Percentiles rank a stretch among this genome's conserved stretches.
These are phyloP conservation scores for Madoqua kirkii DNA, from an alignment of 2,113 vertebrate species.

Conservation along the genomic window DNA sequence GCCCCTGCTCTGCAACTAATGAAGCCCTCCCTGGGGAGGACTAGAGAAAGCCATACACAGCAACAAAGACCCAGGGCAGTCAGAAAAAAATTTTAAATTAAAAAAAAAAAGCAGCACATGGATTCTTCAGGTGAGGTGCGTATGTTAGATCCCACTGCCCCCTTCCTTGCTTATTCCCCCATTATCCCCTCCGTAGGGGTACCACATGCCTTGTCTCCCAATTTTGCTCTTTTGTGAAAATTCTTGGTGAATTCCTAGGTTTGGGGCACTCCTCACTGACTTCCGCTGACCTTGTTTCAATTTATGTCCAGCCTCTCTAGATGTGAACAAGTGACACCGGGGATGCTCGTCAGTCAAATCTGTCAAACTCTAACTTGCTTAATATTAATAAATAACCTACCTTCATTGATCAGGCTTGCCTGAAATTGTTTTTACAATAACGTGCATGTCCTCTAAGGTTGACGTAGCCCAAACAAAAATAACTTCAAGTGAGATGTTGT, in stretches of 20 bases:
- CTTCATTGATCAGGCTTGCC: not conserved
- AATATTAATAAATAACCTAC: not conserved
- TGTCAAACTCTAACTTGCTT: not conserved
- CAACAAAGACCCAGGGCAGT: not conserved
- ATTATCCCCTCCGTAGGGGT: not conserved
- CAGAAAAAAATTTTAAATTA: not conserved
- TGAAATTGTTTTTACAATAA: not conserved
- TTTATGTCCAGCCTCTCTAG: not conserved
- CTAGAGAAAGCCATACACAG: not conserved
- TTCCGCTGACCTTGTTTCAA: not conserved
- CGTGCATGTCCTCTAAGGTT: not conserved
- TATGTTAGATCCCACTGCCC: not conserved
- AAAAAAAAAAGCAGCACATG: not conserved
- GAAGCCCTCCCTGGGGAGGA: not conserved
- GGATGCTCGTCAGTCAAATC: not conserved
- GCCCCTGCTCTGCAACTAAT: not conserved
- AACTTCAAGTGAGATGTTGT: not conserved
- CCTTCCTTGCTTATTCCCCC: not conserved
- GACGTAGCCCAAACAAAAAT: not conserved
- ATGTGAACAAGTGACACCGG: not conserved
- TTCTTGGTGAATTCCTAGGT: not conserved
- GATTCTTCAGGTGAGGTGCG: not conserved
- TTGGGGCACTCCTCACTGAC: not conserved
- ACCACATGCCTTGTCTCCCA: not conserved
- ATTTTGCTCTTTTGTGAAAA: not conserved